Percentiles rank a stretch among this genome's conserved stretches.
Evolutionary conservation across 2,113 vertebrate species (phyloP).

Genomic region (Hippocampus mohnikei): DNA sequence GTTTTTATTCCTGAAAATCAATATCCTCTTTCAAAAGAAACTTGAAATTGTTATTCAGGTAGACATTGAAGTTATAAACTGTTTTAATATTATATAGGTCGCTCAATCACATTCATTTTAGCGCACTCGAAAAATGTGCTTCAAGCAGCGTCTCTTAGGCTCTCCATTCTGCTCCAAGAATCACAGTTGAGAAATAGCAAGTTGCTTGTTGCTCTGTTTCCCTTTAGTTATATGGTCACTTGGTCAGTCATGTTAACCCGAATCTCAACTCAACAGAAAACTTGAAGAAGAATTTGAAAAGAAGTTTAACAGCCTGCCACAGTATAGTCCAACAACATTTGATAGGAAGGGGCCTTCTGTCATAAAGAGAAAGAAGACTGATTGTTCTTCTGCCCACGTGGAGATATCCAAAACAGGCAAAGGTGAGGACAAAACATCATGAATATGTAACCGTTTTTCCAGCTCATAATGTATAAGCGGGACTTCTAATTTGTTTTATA

Average conservation of each 20-base stretch:
- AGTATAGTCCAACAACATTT: conserved; percentile 92
- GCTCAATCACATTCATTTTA: no score
- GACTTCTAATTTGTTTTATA: no score
- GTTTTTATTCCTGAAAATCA: no score
- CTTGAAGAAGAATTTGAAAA: conserved; percentile 98
- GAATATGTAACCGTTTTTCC: not conserved
- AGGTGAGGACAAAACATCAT: conserved; percentile 48
- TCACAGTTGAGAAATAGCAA: not conserved
- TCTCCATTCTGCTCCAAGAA: not conserved
- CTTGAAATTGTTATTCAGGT: no score
- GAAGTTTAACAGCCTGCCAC: conserved; percentile 98
- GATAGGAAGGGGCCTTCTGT: conserved; percentile 87
- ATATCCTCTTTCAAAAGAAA: no score
- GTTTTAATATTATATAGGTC: no score
- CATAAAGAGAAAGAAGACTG: conserved; percentile 86
- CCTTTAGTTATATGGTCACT: not conserved
- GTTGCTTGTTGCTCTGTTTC: not conserved
- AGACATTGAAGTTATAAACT: no score
- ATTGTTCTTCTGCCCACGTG: conserved; percentile 64
- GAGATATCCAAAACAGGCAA: conserved; percentile 81
- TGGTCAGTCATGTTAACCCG: conserved; percentile 7
- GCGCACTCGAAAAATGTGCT: not conserved
- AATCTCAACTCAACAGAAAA: conserved; percentile 75
- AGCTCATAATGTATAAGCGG: conserved; percentile 32
- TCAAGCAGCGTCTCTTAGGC: not conserved